A percentile compares a stretch with the other conserved stretches of the same genome.
phyloP scores from a whole-genome alignment of 2,113 vertebrate species.

The Raphicerus campestris region DNA sequence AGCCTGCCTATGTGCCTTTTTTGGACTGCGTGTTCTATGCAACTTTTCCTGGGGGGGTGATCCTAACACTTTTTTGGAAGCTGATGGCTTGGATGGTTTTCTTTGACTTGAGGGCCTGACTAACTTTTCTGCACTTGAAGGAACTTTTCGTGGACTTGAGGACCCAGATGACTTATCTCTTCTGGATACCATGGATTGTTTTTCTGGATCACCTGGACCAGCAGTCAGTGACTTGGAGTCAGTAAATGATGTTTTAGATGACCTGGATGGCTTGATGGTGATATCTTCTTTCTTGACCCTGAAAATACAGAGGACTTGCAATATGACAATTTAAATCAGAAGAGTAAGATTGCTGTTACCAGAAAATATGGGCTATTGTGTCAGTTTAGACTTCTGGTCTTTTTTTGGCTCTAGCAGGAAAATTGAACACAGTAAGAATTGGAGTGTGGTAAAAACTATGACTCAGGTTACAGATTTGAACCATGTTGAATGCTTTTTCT shows the following conservation, averaged over 20 bases:
- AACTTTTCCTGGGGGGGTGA: neutral
- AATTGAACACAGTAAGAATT: conserved; percentile 13
- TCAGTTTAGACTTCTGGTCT: neutral
- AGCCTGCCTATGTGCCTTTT: neutral
- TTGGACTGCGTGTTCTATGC: neutral
- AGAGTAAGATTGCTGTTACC: neutral
- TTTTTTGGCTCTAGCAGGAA: neutral
- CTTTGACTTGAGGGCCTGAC: too few relatives aligned
- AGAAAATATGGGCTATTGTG: conserved; percentile 16
- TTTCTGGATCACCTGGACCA: too few relatives aligned
- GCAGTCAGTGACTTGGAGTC: too few relatives aligned
- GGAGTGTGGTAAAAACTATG: neutral
- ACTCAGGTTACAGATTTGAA: neutral
- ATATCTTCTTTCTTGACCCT: neutral
- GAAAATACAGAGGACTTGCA: conserved; percentile 39
- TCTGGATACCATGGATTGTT: too few relatives aligned
- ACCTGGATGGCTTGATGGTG: neutral
- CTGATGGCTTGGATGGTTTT: neutral
- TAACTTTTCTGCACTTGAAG: too few relatives aligned
- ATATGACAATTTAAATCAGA: conserved; percentile 1
- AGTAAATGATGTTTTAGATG: too few relatives aligned
- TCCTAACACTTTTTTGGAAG: neutral
- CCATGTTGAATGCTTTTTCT: neutral
- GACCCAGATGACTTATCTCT: too few relatives aligned
- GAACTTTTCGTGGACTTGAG: too few relatives aligned